Evolutionary conservation across 2,888 invertebrate species (phyloP), one percentile per base, ranked within the genome.

Genomic region (Standfussiana lucernea): DNA sequence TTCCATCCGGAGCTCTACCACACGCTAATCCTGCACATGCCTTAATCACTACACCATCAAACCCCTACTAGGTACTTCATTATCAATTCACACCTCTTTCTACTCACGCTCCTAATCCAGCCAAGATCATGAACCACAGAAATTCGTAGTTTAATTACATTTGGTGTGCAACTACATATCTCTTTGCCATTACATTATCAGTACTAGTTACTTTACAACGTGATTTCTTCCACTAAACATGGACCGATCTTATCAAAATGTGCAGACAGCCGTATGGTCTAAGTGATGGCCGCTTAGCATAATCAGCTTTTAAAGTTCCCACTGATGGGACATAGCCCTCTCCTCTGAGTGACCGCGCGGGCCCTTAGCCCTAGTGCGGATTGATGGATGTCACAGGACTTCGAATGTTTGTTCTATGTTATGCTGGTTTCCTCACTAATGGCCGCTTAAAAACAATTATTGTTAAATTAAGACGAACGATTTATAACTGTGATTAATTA

Each of bases 191-290:
- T 70, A 74, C 62, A 47, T 68, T 82, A 79, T 81, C 76, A 69
- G 73, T 65, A 68, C 72, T 35, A 59, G 75, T 61, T 67, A 71
- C 69, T 73, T 82, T 70, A 84, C 79, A 84, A 80, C 84, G 86
- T 78, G 89, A 88, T 89, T 88, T 90, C 86, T 88, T 88, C 81
- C 82, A 89, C 84, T 87, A 86, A 84, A 86, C 82, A 80, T 82
- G 75, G 75, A 76, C 83, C 80, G 90, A 87, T 87, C 83, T 86
- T 87, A 87, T 87, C 88, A 67, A 66, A 71, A 45, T 77, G 40
- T 62, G 62, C 66, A 45, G 15, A 13, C 1, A 45, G 15, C 10
- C 1, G 71, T 75, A 2, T 73, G 77, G 79, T 67, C 32, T 62
- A 85, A 86, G 80, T 84, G 8, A 83, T 21, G 21, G 21, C 7